Conservation (phyloP, 2,797 vertebrate species). For the Remorina albescens region DNA sequence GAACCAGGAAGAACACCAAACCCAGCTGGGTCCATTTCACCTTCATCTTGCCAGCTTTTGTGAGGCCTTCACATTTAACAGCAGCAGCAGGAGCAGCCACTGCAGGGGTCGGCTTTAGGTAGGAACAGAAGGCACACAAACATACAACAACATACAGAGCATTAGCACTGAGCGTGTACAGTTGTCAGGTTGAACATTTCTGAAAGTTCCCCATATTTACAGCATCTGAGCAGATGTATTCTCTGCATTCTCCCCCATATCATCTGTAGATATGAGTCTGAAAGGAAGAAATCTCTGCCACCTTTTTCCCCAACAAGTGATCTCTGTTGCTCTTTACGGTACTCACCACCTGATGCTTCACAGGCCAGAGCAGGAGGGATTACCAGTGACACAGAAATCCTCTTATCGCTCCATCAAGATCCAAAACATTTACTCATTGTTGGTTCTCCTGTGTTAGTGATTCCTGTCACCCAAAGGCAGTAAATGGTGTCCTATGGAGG, state of each 20-base stretch:
- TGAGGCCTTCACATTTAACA: slow-evolving; percentile 74
- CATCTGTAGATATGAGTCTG: background rate
- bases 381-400: slow-evolving; percentile 62
- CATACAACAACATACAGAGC: slow-evolving; percentile 10
- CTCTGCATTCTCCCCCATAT: background rate
- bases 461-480: slow-evolving; percentile 41
- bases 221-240: background rate
- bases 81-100: slow-evolving; percentile 56
- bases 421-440: slow-evolving; percentile 39
- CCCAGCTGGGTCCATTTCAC: slow-evolving; percentile 87
- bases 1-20: slow-evolving; percentile 88
- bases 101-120: slow-evolving; percentile 68
- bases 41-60: slow-evolving; percentile 79
- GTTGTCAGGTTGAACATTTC: background rate
- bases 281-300: slow-evolving; percentile 29
- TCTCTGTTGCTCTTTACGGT: slow-evolving; percentile 38
- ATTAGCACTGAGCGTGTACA: slow-evolving; percentile 13
- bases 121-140: slow-evolving; percentile 35
- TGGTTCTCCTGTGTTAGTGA: slow-evolving; percentile 11
- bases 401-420: slow-evolving; percentile 60
- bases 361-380: slow-evolving; percentile 52
- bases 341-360: slow-evolving; percentile 78
- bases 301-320: slow-evolving; percentile 9
- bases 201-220: background rate
- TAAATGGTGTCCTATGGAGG: slow-evolving; percentile 39